A percentile compares a stretch with the other conserved stretches of the same genome.
These are phyloP conservation scores for Chrysocyon brachyurus DNA, from an alignment of 2,797 vertebrate genomes.

Conservation along the genomic window DNA sequence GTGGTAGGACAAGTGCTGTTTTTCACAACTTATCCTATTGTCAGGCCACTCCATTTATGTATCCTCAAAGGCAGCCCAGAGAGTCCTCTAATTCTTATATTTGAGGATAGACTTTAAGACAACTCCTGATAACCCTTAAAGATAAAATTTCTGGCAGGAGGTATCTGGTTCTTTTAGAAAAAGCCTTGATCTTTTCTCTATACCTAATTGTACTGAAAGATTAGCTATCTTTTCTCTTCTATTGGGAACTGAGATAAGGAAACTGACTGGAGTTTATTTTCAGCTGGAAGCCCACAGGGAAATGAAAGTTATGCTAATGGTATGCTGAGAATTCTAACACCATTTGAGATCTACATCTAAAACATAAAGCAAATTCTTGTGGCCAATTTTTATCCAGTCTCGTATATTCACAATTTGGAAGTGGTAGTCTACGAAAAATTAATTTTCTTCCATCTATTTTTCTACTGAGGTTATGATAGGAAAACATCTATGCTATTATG, in stretches of 20 bases:
- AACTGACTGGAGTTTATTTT: constrained; percentile 62
- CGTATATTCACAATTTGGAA: constrained; percentile 5
- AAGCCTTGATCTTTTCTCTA: constrained; percentile 60
- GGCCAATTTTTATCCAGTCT: not conserved
- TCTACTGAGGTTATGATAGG: not conserved
- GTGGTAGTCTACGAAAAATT: not conserved
- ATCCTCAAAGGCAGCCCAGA: not conserved
- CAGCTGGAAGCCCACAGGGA: constrained; percentile 16
- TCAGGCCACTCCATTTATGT: not conserved
- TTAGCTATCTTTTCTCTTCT: constrained; percentile 55
- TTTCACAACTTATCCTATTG: not conserved
- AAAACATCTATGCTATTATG: not conserved
- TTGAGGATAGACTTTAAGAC: not conserved
- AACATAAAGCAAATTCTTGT: constrained; percentile 21
- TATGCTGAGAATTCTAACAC: constrained; percentile 49
- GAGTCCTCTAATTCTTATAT: constrained; percentile 19
- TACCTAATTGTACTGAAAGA: constrained; percentile 64
- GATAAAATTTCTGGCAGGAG: constrained; percentile 56
- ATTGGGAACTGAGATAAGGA: constrained; percentile 59
- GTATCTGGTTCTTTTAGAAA: constrained; percentile 19
- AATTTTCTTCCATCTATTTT: not conserved
- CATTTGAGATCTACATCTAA: constrained; percentile 45
- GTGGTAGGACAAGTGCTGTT: not conserved
- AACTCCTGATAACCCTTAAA: constrained; percentile 40
- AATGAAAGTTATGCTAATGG: constrained; percentile 64